Conservation (phyloP, 2,888 invertebrate species). For the Eurytoma californica region DNA sequence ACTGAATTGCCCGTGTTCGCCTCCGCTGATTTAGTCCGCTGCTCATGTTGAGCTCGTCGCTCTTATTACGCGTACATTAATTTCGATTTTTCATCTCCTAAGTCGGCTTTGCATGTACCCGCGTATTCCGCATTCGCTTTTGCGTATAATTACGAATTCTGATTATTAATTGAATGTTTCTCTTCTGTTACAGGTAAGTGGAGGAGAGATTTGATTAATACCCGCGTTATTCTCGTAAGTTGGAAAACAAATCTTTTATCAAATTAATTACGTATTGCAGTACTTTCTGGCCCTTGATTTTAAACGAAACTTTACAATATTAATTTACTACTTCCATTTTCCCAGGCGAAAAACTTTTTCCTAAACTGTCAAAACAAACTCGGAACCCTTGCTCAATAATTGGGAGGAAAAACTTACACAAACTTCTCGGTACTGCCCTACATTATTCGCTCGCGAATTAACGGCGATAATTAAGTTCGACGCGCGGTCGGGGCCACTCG, state of each 20-base stretch:
- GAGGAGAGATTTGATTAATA: background rate
- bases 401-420: background rate
- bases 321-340: too few species aligned
- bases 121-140: too few species aligned
- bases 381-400: background rate
- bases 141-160: background rate
- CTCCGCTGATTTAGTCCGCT: too few species aligned
- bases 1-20: too few species aligned
- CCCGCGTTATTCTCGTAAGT: constrained; percentile 6
- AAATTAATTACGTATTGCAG: background rate
- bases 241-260: background rate
- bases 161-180: background rate
- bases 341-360: background rate
- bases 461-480: constrained; percentile 36
- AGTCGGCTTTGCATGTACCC: too few species aligned
- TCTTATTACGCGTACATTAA: too few species aligned
- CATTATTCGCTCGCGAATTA: background rate
- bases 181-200: constrained; percentile 42
- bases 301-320: background rate
- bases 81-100: too few species aligned
- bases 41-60: too few species aligned
- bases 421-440: background rate
- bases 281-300: background rate
- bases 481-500: constrained; percentile 3
- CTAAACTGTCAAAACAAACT: background rate